A percentile compares a stretch with the other conserved stretches of the same genome.
Evolutionary conservation across 2,888 invertebrate species (phyloP).

Genomic region (Malthinus seriepunctatus): DNA sequence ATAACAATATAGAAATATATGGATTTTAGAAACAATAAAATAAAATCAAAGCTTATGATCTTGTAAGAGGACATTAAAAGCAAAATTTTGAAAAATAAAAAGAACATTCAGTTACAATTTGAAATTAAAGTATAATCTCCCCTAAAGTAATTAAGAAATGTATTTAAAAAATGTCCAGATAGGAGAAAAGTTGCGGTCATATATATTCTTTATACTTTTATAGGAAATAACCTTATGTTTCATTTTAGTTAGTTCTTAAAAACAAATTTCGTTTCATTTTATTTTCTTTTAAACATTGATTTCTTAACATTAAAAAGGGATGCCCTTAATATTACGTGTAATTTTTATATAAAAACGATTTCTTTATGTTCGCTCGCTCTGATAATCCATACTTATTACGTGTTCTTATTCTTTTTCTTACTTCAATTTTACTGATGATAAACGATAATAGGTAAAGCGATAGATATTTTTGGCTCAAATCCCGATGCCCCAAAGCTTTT

Average conservation of each 20-base stretch:
- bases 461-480: constrained; percentile 36
- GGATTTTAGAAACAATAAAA: neutral
- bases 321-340: constrained; percentile 28
- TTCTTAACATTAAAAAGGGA: constrained; percentile 31
- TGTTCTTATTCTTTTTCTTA: constrained; percentile 52
- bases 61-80: constrained; percentile 13
- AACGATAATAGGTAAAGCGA: constrained; percentile 54
- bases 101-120: constrained; percentile 20
- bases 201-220: constrained; percentile 49
- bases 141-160: constrained; percentile 47
- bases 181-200: constrained; percentile 48
- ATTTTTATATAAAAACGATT: constrained; percentile 30
- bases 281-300: constrained; percentile 20
- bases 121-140: constrained; percentile 27
- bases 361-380: constrained; percentile 46
- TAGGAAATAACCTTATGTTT: constrained; percentile 50
- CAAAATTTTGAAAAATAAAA: constrained; percentile 23
- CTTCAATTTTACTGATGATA: constrained; percentile 49
- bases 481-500: constrained; percentile 4
- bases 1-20: too few relatives aligned
- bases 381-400: constrained; percentile 55
- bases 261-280: constrained; percentile 29
- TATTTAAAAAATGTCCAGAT: constrained; percentile 47
- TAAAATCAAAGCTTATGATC: constrained; percentile 10
- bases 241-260: constrained; percentile 37